These are phyloP conservation scores for Mesitornis unicolor DNA, from an alignment of 2,113 vertebrate species.

Conservation along the genomic window DNA sequence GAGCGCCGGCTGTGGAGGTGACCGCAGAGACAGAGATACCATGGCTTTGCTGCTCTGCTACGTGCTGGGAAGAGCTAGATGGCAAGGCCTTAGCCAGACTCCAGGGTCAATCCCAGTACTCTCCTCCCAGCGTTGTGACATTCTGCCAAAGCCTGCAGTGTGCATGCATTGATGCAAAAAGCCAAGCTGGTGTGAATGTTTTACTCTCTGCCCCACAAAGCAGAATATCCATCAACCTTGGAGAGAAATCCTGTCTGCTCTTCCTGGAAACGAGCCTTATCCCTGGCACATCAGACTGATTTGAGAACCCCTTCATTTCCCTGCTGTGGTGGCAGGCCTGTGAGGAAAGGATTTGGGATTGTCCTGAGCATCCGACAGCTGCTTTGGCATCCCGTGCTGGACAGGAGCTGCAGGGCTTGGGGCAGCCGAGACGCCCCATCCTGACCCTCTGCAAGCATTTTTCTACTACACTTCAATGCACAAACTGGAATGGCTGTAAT, in stretches of 20 bases:
- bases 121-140: background rate
- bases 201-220: background rate
- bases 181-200: background rate
- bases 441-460: background rate
- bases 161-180: background rate
- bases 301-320: rapidly evolving
- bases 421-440: background rate
- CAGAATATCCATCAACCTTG: background rate
- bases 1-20: rapidly evolving
- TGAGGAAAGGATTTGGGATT: background rate
- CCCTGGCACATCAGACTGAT: background rate
- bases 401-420: background rate
- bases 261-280: background rate
- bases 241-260: background rate
- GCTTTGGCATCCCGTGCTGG: background rate
- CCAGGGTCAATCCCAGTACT: background rate
- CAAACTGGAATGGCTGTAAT: background rate
- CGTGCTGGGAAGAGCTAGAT: background rate
- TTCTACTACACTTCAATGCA: background rate
- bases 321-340: background rate
- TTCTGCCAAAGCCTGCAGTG: background rate
- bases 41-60: rapidly evolving
- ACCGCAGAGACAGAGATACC: background rate
- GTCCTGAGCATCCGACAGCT: background rate
- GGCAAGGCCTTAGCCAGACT: background rate